A percentile compares a stretch with the other conserved stretches of the same genome.
Evolutionary conservation across 1,140 invertebrate species (phyloP).

Genomic region (Brachionus koreanus): DNA sequence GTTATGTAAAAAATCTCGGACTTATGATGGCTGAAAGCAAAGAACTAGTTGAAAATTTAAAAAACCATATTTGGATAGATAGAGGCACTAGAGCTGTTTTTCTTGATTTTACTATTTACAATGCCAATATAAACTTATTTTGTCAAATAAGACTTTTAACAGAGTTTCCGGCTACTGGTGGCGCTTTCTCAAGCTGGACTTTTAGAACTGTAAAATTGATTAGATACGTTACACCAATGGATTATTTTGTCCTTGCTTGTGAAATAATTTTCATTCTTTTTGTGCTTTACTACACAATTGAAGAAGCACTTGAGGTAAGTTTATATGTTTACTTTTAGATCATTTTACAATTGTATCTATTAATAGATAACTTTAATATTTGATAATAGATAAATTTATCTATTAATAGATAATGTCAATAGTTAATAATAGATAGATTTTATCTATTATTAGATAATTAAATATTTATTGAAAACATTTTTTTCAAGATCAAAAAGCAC

Average conservation of each 20-base stretch:
- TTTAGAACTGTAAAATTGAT: conserved; percentile 66
- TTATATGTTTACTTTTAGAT: not conserved
- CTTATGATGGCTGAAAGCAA: conserved; percentile 54
- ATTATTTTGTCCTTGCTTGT: conserved; percentile 44
- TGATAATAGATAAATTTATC: too few relatives aligned
- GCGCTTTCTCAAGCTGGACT: conserved; percentile 64
- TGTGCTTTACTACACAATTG: conserved; percentile 48
- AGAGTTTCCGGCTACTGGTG: conserved; percentile 70
- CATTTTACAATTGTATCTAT: too few relatives aligned
- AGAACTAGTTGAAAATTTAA: conserved; percentile 61
- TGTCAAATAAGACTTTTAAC: conserved; percentile 64
- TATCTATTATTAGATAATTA: too few relatives aligned
- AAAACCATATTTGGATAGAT: conserved; percentile 67
- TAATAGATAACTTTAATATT: too few relatives aligned
- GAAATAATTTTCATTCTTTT: conserved; percentile 39
- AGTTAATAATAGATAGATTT: too few relatives aligned
- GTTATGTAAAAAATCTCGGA: conserved; percentile 59
- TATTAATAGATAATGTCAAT: too few relatives aligned
- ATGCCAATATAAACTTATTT: conserved; percentile 72
- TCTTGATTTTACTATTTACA: conserved; percentile 71
- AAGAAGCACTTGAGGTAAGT: conserved; percentile 49
- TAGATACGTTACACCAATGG: conserved; percentile 48
- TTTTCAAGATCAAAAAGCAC: conserved; percentile 18
- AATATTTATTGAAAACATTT: not conserved
- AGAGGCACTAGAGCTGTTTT: conserved; percentile 68